Conservation (phyloP, 2,113 vertebrate species). For the Ibidorhyncha struthersii region DNA sequence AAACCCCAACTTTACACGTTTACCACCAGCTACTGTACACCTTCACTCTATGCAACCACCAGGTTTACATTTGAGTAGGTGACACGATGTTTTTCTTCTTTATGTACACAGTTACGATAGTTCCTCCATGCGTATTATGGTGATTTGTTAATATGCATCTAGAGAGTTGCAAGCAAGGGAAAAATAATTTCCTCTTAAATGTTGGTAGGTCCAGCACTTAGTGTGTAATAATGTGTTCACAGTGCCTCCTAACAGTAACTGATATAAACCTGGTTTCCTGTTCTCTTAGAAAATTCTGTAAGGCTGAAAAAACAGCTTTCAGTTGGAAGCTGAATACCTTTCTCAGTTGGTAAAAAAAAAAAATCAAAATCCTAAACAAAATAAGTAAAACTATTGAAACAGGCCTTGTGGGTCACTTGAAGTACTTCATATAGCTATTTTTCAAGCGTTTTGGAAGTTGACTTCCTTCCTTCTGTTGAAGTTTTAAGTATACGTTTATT, state of each 20-base stretch:
- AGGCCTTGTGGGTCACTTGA: not conserved
- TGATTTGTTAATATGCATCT: not conserved
- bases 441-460: not conserved
- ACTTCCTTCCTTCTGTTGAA: not conserved
- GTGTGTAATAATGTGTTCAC: not conserved
- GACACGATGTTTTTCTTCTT: not conserved
- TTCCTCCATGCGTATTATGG: not conserved
- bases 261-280: not conserved
- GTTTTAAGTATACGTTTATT: not conserved
- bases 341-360: not conserved
- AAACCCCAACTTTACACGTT: not conserved
- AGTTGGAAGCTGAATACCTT: not conserved
- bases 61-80: not conserved
- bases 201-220: not conserved
- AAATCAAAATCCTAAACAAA: not conserved
- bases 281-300: not conserved
- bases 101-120: not conserved
- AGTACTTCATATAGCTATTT: not conserved
- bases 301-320: not conserved
- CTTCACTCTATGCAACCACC: not conserved
- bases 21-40: not conserved
- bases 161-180: not conserved
- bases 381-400: not conserved
- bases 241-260: not conserved
- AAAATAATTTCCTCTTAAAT: not conserved